phyloP scores from a whole-genome alignment of 2,113 vertebrate genomes.

The Ceyx melanurus region DNA sequence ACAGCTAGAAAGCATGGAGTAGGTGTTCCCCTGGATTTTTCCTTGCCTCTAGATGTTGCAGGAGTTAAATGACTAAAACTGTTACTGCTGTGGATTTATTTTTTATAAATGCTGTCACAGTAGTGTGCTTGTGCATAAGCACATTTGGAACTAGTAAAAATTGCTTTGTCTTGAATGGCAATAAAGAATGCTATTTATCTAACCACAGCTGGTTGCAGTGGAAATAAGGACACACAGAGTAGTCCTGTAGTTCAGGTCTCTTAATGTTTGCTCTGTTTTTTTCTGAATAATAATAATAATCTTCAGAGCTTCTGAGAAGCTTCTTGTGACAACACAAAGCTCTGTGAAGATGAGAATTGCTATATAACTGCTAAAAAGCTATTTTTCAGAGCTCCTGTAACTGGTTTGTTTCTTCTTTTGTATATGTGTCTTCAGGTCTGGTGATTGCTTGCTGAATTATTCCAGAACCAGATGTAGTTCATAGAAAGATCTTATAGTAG shows the following conservation, averaged over 20 bases:
- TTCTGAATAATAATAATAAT: background rate
- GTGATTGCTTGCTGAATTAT: background rate
- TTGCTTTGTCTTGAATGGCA: background rate
- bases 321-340: background rate
- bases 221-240: background rate
- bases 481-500: background rate
- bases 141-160: background rate
- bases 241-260: background rate
- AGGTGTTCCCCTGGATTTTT: background rate
- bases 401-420: background rate
- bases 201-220: background rate
- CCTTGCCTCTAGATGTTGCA: background rate
- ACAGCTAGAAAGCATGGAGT: background rate
- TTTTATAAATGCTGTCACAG: background rate
- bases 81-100: background rate
- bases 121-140: background rate
- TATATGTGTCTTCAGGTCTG: background rate
- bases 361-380: background rate
- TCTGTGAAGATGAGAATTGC: background rate
- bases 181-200: background rate
- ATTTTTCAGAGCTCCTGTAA: background rate
- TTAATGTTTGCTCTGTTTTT: background rate
- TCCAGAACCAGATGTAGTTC: background rate
- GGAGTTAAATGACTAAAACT: background rate
- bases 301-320: background rate